Conservation (phyloP, 2,797 vertebrate genomes). For the Anguilla anguilla region DNA sequence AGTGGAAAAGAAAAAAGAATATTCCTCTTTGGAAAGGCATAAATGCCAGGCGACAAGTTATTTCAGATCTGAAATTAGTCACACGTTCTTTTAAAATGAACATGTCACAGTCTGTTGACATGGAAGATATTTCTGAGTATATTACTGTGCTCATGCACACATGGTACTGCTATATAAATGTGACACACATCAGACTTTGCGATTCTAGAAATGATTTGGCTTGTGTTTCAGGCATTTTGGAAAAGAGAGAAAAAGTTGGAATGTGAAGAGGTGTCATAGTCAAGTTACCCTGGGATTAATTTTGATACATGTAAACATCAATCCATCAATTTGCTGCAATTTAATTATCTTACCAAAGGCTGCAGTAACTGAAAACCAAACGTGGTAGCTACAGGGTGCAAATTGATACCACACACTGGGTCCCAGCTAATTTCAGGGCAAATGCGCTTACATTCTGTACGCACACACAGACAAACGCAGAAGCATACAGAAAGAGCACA, state of each 20-base stretch:
- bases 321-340: not conserved
- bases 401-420: not conserved
- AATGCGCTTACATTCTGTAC: not conserved
- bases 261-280: not conserved
- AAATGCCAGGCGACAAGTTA: conserved; percentile 14
- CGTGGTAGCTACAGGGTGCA: not conserved
- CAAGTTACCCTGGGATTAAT: not conserved
- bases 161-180: not conserved
- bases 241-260: not conserved
- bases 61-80: conserved; percentile 17
- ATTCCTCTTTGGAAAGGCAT: conserved; percentile 12
- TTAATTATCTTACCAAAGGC: not conserved
- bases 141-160: not conserved
- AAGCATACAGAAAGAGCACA: not conserved
- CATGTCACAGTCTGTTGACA: conserved; percentile 12
- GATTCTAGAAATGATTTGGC: not conserved
- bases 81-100: conserved; percentile 17
- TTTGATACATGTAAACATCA: not conserved
- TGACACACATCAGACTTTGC: not conserved
- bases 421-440: not conserved
- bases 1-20: conserved; percentile 12
- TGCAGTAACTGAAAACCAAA: not conserved
- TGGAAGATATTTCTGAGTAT: not conserved
- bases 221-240: not conserved
- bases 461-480: not conserved